Evolutionary conservation across 2,797 vertebrate genomes (phyloP).

Genomic region (Oceanodroma leucorhoa): DNA sequence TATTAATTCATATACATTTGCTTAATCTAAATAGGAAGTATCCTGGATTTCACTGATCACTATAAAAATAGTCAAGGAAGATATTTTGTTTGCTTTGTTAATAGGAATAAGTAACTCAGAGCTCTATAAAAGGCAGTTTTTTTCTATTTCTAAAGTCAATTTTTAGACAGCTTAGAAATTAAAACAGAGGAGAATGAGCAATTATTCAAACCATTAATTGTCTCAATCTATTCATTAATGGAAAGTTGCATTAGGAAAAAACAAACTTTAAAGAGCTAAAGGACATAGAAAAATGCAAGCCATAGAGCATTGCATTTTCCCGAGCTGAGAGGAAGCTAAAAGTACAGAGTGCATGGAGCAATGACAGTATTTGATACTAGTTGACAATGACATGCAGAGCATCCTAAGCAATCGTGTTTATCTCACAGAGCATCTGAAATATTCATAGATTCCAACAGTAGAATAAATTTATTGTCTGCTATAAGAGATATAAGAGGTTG

Average conservation of each 20-base stretch:
- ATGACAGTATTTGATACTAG: constrained; percentile 31
- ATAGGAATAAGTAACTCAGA: neutral
- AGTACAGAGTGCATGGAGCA: neutral
- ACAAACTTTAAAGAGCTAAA: neutral
- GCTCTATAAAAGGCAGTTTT: neutral
- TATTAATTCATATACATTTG: neutral
- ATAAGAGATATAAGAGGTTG: constrained; percentile 82
- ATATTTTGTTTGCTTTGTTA: neutral
- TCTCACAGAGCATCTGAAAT: constrained; percentile 83
- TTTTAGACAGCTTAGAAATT: constrained; percentile 2
- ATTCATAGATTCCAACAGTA: constrained; percentile 78
- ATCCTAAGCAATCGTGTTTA: constrained; percentile 77
- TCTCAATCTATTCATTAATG: neutral
- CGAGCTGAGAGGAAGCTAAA: neutral
- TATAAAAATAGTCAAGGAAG: neutral
- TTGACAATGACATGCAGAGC: constrained; percentile 64
- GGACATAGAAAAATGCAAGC: neutral
- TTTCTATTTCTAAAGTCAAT: neutral
- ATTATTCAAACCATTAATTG: neutral
- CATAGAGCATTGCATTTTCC: neutral
- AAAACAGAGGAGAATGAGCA: neutral
- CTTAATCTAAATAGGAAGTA: neutral
- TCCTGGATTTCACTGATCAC: neutral
- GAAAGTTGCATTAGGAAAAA: neutral
- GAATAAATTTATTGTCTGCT: constrained; percentile 84